A percentile compares a stretch with the other conserved stretches of the same genome.
Conservation (phyloP, 1,140 invertebrate species). For the Zeugodacus cucurbitae region DNA sequence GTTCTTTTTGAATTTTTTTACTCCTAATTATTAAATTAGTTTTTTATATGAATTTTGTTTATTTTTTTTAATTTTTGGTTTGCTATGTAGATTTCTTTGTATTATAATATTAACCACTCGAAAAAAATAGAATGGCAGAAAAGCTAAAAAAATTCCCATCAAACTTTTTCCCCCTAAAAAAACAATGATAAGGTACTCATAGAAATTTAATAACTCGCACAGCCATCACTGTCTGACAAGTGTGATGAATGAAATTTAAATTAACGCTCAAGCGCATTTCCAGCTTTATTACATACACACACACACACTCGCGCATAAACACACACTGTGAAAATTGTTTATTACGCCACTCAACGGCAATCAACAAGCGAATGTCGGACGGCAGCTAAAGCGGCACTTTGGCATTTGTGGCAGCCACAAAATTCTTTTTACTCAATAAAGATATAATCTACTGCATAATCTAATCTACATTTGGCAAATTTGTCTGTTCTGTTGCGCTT, state of each 20-base stretch:
- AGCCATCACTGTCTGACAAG: background rate
- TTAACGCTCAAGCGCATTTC: slow-evolving; percentile 5
- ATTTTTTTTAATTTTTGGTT: no score
- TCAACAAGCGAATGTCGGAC: background rate
- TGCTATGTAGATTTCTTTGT: no score
- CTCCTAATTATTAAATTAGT: no score
- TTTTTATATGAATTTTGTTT: no score
- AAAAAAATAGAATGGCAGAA: no score
- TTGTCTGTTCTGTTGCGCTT: background rate
- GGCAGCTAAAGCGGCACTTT: background rate
- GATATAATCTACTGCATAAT: background rate
- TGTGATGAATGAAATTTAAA: slow-evolving; percentile 39
- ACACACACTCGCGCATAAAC: background rate
- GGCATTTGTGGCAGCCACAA: background rate
- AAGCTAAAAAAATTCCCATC: no score
- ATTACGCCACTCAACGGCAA: slow-evolving; percentile 19
- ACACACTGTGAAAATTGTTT: slow-evolving; percentile 3
- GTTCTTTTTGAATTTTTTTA: no score
- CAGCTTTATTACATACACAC: background rate
- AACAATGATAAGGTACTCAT: background rate
- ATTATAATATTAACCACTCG: no score
- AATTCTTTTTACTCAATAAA: background rate
- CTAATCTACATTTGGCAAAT: background rate
- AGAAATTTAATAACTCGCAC: slow-evolving; percentile 25
- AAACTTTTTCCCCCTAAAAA: background rate